Evolutionary conservation across 64 coral and sea anemone species (phyloP).

Genomic region (Montipora sp.): DNA sequence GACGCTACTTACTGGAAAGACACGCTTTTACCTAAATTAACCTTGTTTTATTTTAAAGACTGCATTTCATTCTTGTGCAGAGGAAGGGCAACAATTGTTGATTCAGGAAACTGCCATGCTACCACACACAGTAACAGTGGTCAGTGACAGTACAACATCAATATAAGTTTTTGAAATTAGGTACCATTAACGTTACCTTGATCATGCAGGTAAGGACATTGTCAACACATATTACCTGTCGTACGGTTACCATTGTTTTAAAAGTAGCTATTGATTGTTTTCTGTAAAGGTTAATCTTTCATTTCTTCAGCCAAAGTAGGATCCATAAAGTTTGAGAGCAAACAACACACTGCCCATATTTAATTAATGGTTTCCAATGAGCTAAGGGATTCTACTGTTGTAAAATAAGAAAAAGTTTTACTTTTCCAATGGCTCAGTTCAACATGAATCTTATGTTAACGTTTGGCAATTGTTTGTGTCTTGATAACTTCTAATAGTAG

Average conservation of each 20-base stretch:
- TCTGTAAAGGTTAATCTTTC: no score
- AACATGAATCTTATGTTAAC: no score
- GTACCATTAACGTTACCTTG: background rate
- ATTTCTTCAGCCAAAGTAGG: background rate
- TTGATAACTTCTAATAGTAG: no score
- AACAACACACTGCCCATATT: no score
- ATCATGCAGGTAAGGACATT: background rate
- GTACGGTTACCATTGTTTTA: background rate
- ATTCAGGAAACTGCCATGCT: background rate
- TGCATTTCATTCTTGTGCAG: conserved; percentile 56
- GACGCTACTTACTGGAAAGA: conserved; percentile 58
- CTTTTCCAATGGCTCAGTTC: no score
- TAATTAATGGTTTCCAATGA: no score
- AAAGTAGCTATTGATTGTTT: background rate
- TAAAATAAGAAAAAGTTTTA: no score
- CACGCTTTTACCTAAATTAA: conserved; percentile 56
- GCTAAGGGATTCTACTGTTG: no score
- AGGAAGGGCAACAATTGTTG: background rate
- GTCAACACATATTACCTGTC: background rate
- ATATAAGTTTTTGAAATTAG: no score
- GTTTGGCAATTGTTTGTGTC: no score
- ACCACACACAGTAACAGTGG: no score
- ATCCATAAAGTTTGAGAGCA: conserved; percentile 18
- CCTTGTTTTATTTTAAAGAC: conserved; percentile 59
- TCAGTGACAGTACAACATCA: no score